Conservation (phyloP, 2,888 invertebrate species). For the Aporophyla nigra region DNA sequence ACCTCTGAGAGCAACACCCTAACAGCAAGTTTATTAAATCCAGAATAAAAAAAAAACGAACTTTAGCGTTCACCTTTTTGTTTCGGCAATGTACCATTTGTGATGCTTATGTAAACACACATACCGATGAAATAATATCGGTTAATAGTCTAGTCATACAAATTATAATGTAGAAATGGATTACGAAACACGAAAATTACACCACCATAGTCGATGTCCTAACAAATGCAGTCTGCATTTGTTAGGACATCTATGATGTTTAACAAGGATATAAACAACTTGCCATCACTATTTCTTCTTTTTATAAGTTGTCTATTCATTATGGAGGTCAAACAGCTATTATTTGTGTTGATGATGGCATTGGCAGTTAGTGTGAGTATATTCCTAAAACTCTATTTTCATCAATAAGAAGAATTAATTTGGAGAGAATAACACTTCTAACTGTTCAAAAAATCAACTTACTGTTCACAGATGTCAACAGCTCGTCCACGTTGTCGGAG, state of each 20-base stretch:
- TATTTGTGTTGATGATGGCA: slow-evolving; percentile 3
- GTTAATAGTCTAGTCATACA: neutral
- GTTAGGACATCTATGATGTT: slow-evolving; percentile 37
- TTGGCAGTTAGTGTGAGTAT: slow-evolving; percentile 29
- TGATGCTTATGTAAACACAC: too few relatives aligned
- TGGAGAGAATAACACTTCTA: neutral
- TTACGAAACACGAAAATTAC: slow-evolving; percentile 34
- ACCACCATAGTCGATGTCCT: too few relatives aligned
- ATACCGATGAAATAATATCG: neutral
- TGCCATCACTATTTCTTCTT: neutral
- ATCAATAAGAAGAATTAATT: neutral
- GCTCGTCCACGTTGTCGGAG: slow-evolving; percentile 29
- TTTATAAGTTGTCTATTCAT: neutral
- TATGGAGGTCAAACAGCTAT: slow-evolving; percentile 25
- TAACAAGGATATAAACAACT: slow-evolving; percentile 16
- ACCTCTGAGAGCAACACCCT: too few relatives aligned
- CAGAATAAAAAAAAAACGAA: too few relatives aligned
- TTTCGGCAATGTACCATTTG: too few relatives aligned
- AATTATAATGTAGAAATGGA: slow-evolving; percentile 4
- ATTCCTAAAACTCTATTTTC: neutral
- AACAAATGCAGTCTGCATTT: neutral
- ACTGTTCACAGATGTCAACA: slow-evolving; percentile 55
- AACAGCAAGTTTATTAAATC: too few relatives aligned
- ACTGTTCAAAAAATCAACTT: neutral
- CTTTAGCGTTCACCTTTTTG: too few relatives aligned